Percentiles rank a stretch among this genome's conserved stretches.
Conservation (phyloP, 2,888 invertebrate species). For the Eupithecia subumbrata region DNA sequence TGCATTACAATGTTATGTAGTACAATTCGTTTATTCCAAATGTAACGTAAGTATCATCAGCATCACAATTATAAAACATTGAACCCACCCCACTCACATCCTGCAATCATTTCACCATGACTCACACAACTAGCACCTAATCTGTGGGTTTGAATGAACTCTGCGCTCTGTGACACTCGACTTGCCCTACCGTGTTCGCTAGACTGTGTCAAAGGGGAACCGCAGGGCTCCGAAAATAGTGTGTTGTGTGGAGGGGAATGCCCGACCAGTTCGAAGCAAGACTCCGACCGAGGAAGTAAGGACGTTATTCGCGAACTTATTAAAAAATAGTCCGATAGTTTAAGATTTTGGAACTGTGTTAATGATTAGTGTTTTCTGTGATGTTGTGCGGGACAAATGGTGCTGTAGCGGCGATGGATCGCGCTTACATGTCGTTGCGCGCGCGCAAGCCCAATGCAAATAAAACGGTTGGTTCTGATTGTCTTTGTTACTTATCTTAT, state of each 20-base stretch:
- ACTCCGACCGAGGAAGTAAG: conserved; percentile 43
- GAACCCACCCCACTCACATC: conserved; percentile 28
- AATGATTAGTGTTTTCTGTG: conserved; percentile 36
- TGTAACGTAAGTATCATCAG: not conserved
- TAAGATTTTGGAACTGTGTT: conserved; percentile 13
- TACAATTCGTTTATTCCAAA: not conserved
- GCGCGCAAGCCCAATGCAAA: conserved; percentile 75
- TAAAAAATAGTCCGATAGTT: not conserved
- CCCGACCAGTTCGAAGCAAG: conserved; percentile 61
- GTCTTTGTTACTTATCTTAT: not conserved
- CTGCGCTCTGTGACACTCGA: conserved; percentile 9
- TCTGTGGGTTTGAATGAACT: not conserved
- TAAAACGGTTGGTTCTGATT: conserved; percentile 65
- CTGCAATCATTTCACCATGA: conserved; percentile 30
- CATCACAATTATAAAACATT: conserved; percentile 5
- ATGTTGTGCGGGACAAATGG: conserved; percentile 79
- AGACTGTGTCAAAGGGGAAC: conserved; percentile 53
- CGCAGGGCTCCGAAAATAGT: conserved; percentile 72
- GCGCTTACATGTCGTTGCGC: conserved; percentile 82
- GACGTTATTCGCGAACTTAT: not conserved
- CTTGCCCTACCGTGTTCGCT: conserved; percentile 29
- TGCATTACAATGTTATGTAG: not conserved
- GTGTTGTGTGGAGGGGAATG: conserved; percentile 49
- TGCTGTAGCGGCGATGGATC: conserved; percentile 79
- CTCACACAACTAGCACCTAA: conserved; percentile 4